These are phyloP conservation scores for Carcinoscorpius rotundicauda DNA, from an alignment of 1,140 invertebrate genomes.

Conservation along the genomic window DNA sequence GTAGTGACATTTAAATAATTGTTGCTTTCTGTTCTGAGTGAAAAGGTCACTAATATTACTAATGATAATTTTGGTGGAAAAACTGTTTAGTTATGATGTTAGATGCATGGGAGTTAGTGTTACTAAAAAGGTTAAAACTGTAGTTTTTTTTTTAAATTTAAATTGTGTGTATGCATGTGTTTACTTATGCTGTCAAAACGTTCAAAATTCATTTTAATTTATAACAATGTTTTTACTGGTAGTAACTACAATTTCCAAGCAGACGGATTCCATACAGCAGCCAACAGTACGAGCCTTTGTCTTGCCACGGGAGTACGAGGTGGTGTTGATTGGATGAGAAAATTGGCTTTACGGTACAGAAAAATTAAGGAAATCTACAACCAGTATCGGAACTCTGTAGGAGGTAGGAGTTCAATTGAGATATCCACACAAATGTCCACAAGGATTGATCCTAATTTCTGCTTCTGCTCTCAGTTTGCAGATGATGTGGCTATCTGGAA, in stretches of 20 bases:
- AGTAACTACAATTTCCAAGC: conserved; percentile 83
- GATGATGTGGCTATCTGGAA: too few species aligned
- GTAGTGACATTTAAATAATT: too few species aligned
- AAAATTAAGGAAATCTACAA: conserved; percentile 94
- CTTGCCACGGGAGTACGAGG: conserved; percentile 68
- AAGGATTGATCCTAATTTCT: conserved; percentile 1
- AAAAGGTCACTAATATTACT: too few species aligned
- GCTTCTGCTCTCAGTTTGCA: too few species aligned
- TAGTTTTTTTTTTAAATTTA: too few species aligned
- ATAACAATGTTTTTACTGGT: conserved; percentile 1
- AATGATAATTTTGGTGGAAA: too few species aligned
- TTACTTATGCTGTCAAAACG: conserved; percentile 15
- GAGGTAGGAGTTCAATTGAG: conserved; percentile 45
- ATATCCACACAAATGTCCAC: too few species aligned
- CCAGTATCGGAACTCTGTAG: conserved; percentile 68
- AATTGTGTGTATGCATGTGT: background rate
- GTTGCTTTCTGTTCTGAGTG: too few species aligned
- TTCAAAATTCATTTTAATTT: background rate
- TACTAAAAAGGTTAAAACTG: too few species aligned
- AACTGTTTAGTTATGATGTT: too few species aligned
- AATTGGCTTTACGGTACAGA: conserved; percentile 85
- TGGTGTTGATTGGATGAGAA: conserved; percentile 91
- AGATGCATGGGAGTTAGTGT: too few species aligned
- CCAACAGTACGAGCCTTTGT: conserved; percentile 48
- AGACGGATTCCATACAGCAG: conserved; percentile 56